These are phyloP conservation scores for Myzus persicae DNA, from an alignment of 1,140 invertebrate genomes.

Conservation along the genomic window DNA sequence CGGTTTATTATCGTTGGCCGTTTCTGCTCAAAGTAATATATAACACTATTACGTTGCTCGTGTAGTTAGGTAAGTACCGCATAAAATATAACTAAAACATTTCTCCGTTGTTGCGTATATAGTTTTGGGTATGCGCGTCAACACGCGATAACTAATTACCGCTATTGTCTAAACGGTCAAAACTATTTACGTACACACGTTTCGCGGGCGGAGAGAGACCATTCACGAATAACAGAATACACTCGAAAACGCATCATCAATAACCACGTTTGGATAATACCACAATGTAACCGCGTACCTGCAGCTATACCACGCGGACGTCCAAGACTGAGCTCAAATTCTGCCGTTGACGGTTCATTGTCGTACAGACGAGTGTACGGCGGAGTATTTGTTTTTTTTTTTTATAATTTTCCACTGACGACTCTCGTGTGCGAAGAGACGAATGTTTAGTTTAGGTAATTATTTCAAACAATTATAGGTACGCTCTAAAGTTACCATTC, in stretches of 20 bases:
- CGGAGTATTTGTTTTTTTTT: not conserved
- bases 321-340: not conserved
- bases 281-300: not conserved
- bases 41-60: not conserved
- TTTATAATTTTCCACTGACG: not conserved
- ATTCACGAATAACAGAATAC: not conserved
- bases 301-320: not conserved
- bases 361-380: too few species aligned
- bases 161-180: not conserved
- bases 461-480: not conserved
- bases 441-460: not conserved
- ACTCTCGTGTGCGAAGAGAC: not conserved
- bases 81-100: not conserved
- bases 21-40: not conserved
- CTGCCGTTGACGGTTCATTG: not conserved
- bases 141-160: not conserved
- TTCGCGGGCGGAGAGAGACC: not conserved
- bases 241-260: slow-evolving; percentile 7
- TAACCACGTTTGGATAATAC: not conserved
- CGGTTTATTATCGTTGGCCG: not conserved
- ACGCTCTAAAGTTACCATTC: not conserved
- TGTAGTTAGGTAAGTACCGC: not conserved
- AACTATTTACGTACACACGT: not conserved
- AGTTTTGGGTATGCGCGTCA: not conserved
- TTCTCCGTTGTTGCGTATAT: not conserved